A percentile compares a stretch with the other conserved stretches of the same genome.
Evolutionary conservation across 2,797 vertebrate species (phyloP).

Genomic region (Acipenser ruthenus): DNA sequence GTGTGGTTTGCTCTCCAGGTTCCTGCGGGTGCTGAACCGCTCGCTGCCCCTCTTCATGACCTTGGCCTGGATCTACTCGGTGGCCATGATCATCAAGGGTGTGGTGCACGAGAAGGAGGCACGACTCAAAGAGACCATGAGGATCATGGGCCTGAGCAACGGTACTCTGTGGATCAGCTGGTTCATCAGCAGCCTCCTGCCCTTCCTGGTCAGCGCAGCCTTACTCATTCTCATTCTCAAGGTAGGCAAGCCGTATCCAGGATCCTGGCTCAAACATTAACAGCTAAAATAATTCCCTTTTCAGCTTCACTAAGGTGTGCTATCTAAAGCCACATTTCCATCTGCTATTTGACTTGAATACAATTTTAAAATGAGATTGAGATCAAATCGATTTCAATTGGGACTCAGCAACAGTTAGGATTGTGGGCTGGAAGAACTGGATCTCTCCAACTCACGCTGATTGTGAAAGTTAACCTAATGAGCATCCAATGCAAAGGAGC

Average conservation of each 20-base stretch:
- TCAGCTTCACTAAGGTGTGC: no score
- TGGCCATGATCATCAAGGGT: slow-evolving; percentile 85
- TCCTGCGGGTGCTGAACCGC: slow-evolving; percentile 75
- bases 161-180: slow-evolving; percentile 81
- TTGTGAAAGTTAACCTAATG: no score
- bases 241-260: slow-evolving; percentile 39
- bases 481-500: no score
- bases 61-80: slow-evolving; percentile 85
- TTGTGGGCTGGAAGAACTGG: no score
- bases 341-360: not conserved
- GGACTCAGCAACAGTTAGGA: no score
- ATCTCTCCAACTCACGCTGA: no score
- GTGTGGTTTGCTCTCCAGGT: slow-evolving; percentile 46
- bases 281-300: not conserved
- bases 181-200: slow-evolving; percentile 78
- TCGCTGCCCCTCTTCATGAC: slow-evolving; percentile 86
- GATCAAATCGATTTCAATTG: no score
- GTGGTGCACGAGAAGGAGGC: slow-evolving; percentile 87
- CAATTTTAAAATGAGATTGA: not conserved
- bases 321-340: not conserved
- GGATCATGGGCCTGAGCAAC: slow-evolving; percentile 75
- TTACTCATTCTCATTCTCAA: slow-evolving; percentile 77
- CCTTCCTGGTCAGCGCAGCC: slow-evolving; percentile 70
- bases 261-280: not conserved
- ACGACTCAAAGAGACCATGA: slow-evolving; percentile 81